Evolutionary conservation across 2,113 vertebrate species (phyloP).

Genomic region (Irena cyanogastra): DNA sequence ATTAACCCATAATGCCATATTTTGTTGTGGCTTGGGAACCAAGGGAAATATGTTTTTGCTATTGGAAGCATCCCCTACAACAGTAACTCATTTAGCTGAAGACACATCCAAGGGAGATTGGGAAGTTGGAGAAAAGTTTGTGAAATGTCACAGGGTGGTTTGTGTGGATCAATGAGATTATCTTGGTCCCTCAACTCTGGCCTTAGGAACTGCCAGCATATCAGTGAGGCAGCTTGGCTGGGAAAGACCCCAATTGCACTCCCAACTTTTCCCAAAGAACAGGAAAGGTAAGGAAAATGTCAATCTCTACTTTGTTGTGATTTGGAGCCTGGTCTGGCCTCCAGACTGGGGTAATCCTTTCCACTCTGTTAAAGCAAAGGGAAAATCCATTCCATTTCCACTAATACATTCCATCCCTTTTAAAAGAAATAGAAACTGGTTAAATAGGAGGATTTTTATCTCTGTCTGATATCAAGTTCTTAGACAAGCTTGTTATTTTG

Average conservation of each 20-base stretch:
- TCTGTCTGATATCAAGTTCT: neutral
- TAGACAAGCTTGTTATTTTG: neutral
- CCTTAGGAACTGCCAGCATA: neutral
- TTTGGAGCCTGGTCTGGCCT: neutral
- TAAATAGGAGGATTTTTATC: neutral
- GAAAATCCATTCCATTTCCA: neutral
- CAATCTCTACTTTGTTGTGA: neutral
- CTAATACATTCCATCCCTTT: neutral
- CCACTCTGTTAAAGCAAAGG: neutral
- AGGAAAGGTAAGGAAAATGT: slow-evolving; percentile 5
- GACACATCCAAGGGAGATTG: neutral
- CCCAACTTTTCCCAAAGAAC: neutral
- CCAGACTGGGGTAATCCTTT: neutral
- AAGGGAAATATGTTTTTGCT: neutral
- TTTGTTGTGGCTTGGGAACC: neutral
- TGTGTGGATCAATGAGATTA: neutral
- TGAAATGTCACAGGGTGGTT: neutral
- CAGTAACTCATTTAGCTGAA: neutral
- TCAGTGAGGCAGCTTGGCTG: neutral
- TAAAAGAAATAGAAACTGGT: neutral
- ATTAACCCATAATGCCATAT: neutral
- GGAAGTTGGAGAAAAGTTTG: neutral
- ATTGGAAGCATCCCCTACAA: neutral
- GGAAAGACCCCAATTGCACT: slow-evolving; percentile 26
- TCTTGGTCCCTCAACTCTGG: neutral